Evolutionary conservation across 2,888 invertebrate species (phyloP).

Genomic region (Macaria liturata): DNA sequence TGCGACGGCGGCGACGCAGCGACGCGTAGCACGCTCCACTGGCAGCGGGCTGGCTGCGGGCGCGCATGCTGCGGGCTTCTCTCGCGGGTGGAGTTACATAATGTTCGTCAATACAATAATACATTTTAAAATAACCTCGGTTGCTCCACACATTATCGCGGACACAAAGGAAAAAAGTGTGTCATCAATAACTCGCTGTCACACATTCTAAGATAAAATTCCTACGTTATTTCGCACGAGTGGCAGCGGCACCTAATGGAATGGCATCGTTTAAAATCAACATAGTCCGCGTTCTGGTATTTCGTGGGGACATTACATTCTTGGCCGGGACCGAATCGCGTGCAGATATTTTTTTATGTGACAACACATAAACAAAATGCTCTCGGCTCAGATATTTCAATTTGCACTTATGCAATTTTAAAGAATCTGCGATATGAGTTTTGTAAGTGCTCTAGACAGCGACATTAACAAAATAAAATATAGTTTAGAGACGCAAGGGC

Average conservation of each 20-base stretch:
- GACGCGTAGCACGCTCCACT: slow-evolving; percentile 33
- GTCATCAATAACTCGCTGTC: slow-evolving; percentile 51
- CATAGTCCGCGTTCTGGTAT: slow-evolving; percentile 53
- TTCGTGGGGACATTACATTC: slow-evolving; percentile 48
- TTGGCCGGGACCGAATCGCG: slow-evolving; percentile 38
- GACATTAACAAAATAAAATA: no score
- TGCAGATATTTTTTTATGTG: slow-evolving; percentile 36
- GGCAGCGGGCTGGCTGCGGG: slow-evolving; percentile 17
- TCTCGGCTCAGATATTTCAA: slow-evolving; percentile 24
- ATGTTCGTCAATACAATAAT: slow-evolving; percentile 55
- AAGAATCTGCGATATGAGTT: background rate
- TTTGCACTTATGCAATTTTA: slow-evolving; percentile 18
- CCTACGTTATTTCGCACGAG: slow-evolving; percentile 51
- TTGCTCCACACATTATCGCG: slow-evolving; percentile 49
- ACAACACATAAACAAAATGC: slow-evolving; percentile 40
- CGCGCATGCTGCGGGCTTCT: slow-evolving; percentile 33
- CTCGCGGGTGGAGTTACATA: slow-evolving; percentile 50
- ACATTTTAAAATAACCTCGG: slow-evolving; percentile 52
- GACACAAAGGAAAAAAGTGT: slow-evolving; percentile 47
- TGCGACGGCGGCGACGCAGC: slow-evolving; percentile 36
- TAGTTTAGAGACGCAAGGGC: no score
- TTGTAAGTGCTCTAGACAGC: background rate
- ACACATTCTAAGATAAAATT: slow-evolving; percentile 58
- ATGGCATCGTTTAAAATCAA: slow-evolving; percentile 44
- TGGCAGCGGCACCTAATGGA: slow-evolving; percentile 39